These are phyloP conservation scores for Stichopus horrens DNA, from an alignment of 53 echinoderm and acorn worm genomes.

Conservation along the genomic window DNA sequence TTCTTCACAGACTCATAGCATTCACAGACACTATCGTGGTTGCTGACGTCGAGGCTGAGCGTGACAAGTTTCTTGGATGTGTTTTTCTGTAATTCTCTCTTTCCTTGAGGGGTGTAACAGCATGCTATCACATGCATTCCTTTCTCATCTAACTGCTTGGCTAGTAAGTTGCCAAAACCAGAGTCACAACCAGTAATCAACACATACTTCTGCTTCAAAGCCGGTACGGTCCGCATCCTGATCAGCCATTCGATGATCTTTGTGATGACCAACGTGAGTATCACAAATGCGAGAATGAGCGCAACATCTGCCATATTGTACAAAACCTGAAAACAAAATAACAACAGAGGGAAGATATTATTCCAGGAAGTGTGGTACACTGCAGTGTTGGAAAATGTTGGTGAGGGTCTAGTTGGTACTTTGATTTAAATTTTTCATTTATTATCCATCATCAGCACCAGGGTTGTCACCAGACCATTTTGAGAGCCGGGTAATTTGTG, in stretches of 20 bases:
- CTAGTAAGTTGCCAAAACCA: slow-evolving; percentile 77
- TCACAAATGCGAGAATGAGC: background rate
- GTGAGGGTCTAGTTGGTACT: too few relatives aligned
- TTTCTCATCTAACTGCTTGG: slow-evolving; percentile 60
- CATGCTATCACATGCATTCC: slow-evolving; percentile 76
- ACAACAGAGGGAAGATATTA: too few relatives aligned
- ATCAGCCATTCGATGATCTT: slow-evolving; percentile 32
- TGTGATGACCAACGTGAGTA: background rate
- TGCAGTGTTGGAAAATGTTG: too few relatives aligned
- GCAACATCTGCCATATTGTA: background rate
- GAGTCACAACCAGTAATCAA: slow-evolving; percentile 76
- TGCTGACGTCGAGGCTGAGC: slow-evolving; percentile 62
- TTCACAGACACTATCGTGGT: slow-evolving; percentile 58
- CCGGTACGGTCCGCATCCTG: slow-evolving; percentile 16
- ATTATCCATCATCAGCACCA: too few relatives aligned
- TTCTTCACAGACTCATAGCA: slow-evolving; percentile 59
- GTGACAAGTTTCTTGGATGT: slow-evolving; percentile 49
- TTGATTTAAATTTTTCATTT: too few relatives aligned
- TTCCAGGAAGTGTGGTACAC: too few relatives aligned
- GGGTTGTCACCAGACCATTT: too few relatives aligned
- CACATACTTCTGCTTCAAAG: slow-evolving; percentile 44
- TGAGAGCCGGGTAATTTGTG: too few relatives aligned
- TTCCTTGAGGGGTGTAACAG: slow-evolving; percentile 64
- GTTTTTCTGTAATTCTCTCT: slow-evolving; percentile 31
- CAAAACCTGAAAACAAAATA: too few relatives aligned